Evolutionary conservation across 2,113 vertebrate species (phyloP), one percentile per base, ranked within the genome.

Genomic region (Clarias magur): DNA sequence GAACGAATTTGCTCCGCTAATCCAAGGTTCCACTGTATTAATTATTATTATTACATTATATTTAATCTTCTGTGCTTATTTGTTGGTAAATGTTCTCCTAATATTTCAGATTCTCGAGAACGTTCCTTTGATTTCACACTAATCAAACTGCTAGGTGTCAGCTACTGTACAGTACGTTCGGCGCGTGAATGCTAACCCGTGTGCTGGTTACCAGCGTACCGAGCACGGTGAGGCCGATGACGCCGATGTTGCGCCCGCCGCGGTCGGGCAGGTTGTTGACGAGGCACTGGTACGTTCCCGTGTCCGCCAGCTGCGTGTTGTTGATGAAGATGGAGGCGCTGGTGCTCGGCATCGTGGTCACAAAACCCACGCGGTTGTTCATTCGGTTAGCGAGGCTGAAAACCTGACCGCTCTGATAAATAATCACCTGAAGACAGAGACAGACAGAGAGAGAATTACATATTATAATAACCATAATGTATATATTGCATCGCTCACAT

Each of bases 281-380:
- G 94, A 99, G 95, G 92, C 98, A 99, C 95, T 99, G 98, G 94
- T 99, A 99, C 0, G 98, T 99, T 90, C 98, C 98, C 4, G 98
- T 99, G 93, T 99, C 98, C 0, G 97, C 96, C 3, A 99, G 96
- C 94, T 98, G 97, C 63, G 97, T 99, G 93, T 98, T 99, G 94
- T 99, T 99, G 95, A 99, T 99, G 95, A 99, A 98, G 93, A 99
- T 97, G 90, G 98, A 99, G 95, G 98, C 98, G 95, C 97, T 99
- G 95, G 97, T 99, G 91, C 97, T 97, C 91, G 98, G 98, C 98
- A 99, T 99, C 89, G 96, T 98, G 94, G 96, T 95, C 90, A 95
- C 96, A 89, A 99, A 99, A 90, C 97, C 97, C 90, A 99, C 98
- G 88, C 98, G 95, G 56, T 97, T 97, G 7, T 95, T 96, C 93